A percentile compares a stretch with the other conserved stretches of the same genome.
Evolutionary conservation across 2,888 invertebrate species (phyloP).

Genomic region (Brachyptera putata): DNA sequence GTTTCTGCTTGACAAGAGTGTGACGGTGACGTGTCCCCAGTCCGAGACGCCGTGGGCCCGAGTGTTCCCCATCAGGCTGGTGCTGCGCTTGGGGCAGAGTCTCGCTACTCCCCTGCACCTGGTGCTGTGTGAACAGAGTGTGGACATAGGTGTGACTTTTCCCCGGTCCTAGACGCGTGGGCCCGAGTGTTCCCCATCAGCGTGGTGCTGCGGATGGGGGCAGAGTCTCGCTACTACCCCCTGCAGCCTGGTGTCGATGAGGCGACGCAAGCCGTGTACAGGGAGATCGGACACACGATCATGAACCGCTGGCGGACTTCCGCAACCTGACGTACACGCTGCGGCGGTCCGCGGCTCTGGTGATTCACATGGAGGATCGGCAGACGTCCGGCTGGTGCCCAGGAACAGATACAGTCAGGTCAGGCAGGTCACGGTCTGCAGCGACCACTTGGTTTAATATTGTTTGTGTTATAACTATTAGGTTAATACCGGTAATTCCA

Average conservation of each 20-base stretch:
- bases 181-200: conserved; percentile 74
- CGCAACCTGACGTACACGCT: conserved; percentile 76
- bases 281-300: conserved; percentile 82
- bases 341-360: conserved; percentile 69
- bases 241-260: conserved; percentile 72
- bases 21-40: too few species aligned
- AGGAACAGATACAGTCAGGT: conserved; percentile 67
- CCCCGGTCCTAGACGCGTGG: too few species aligned
- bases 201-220: conserved; percentile 72
- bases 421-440: too few species aligned
- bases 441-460: too few species aligned
- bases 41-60: conserved; percentile 84
- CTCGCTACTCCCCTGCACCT: too few species aligned
- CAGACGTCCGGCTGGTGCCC: conserved; percentile 70
- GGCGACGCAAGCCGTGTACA: conserved; percentile 75
- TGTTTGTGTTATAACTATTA: too few species aligned
- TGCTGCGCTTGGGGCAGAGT: conserved; percentile 76
- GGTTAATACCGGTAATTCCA: too few species aligned
- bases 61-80: conserved; percentile 64
- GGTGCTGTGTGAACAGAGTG: too few species aligned
- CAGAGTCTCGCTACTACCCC: conserved; percentile 85
- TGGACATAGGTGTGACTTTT: too few species aligned
- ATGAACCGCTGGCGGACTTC: conserved; percentile 81
- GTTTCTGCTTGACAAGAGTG: too few species aligned
- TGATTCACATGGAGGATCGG: conserved; percentile 78